phyloP scores from a whole-genome alignment of 2,797 vertebrate genomes.

The Pyrocephalus nanus region DNA sequence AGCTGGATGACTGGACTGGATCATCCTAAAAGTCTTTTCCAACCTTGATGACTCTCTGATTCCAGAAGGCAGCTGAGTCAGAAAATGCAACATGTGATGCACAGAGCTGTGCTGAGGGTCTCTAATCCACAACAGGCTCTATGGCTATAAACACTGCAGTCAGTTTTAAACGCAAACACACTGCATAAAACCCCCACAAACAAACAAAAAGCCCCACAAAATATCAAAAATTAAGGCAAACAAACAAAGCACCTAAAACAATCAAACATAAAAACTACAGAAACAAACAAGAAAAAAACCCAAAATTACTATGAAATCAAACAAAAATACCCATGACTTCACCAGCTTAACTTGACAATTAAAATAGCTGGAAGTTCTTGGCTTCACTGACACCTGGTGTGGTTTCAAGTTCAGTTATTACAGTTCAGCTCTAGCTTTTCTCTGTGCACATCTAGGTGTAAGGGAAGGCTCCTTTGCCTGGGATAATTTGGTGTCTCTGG shows the following conservation, averaged over 20 bases:
- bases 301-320: not conserved
- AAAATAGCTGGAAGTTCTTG: not conserved
- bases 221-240: not conserved
- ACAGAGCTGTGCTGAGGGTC: not conserved
- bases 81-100: not conserved
- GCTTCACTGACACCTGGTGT: not conserved
- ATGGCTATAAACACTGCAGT: not conserved
- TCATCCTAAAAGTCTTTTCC: not conserved
- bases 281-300: not conserved
- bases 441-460: not conserved
- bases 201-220: not conserved
- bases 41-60: not conserved
- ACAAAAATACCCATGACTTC: not conserved
- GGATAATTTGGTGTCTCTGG: not conserved
- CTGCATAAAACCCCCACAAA: rapidly evolving
- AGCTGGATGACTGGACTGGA: not conserved
- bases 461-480: not conserved
- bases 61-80: not conserved
- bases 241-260: not conserved
- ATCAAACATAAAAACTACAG: not conserved
- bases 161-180: not conserved
- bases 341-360: not conserved
- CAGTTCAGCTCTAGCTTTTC: not conserved
- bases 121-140: not conserved
- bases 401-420: not conserved